Evolutionary conservation across 2,797 vertebrate genomes (phyloP), one percentile per base, ranked within the genome.

Genomic region (Mastacembelus armatus): DNA sequence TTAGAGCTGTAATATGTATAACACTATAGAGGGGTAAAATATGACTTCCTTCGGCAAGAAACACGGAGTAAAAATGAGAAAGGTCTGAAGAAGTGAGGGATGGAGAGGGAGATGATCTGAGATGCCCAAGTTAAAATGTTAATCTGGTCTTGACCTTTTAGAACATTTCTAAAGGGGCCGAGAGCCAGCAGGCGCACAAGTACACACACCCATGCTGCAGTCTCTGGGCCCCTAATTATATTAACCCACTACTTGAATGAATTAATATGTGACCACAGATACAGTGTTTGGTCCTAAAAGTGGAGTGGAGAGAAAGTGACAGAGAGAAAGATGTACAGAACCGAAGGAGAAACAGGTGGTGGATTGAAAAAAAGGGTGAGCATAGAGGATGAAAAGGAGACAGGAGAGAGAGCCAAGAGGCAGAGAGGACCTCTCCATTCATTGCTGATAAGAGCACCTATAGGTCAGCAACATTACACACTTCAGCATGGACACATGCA

Each of bases 61-160:
- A 21, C 18, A 40, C 12, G 4, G 26, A 30, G 16, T 51, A 24
- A 22, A 77, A 66, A 66, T 48, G 19, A 60, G 44, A 22, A 51
- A 50, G 11, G 8, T 63, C n/a, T 39, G 11, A 77, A 39, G 43
- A 47, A 32, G 58, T 38, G 49, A 68, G 52, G 4, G 9, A 61
- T 24, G 9, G 26, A 55, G 24, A 43, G 45, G 36, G 27, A 65
- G 26, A 4, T 56, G 58, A 42, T 55, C 57, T 67, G 78, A 76
- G 62, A 82, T 38, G 16, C 56, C 59, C 2, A 12, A 66, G 62
- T 77, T 60, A 74, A 85, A 85, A 85, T 86, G 63, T 88, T 82
- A 89, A 85, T 85, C 57, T 71, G 58, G 54, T 71, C 61, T 68
- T 40, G 27, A 81, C 78, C 80, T 88, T 86, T 87, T 35, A 44